A percentile compares a stretch with the other conserved stretches of the same genome.
phyloP scores from a whole-genome alignment of 2,797 vertebrate genomes.

The Eidolon dupreanum region DNA sequence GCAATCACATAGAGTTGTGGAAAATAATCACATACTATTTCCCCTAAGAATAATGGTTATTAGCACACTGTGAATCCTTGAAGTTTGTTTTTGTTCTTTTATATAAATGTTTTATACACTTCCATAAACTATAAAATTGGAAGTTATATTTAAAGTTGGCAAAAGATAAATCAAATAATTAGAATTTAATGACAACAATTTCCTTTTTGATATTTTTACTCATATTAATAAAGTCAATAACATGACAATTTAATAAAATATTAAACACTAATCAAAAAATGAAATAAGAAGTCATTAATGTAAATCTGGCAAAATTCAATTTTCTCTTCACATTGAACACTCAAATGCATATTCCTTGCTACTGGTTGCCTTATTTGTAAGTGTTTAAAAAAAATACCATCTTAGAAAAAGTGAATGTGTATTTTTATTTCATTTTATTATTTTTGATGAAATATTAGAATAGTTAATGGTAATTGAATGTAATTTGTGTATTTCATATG shows the following conservation, averaged over 20 bases:
- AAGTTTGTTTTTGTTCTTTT: conserved; percentile 47
- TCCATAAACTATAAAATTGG: not conserved
- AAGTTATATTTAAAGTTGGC: conserved; percentile 27
- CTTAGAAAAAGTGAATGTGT: not conserved
- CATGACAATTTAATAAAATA: conserved; percentile 47
- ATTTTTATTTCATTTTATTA: not conserved
- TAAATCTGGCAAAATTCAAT: conserved; percentile 24
- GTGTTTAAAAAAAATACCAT: not conserved
- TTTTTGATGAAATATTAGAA: not conserved
- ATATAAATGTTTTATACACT: not conserved
- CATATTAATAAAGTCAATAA: conserved; percentile 46
- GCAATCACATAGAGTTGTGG: not conserved
- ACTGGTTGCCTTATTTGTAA: conserved; percentile 39
- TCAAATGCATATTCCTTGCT: conserved; percentile 38
- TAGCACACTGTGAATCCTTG: not conserved
- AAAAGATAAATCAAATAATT: conserved; percentile 31
- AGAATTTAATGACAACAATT: conserved; percentile 28
- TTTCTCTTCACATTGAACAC: not conserved
- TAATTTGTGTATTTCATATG: not conserved
- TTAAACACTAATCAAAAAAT: conserved; percentile 53
- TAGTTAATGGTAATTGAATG: not conserved
- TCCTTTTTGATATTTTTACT: conserved; percentile 30
- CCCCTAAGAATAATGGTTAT: conserved; percentile 28
- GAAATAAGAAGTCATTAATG: not conserved
- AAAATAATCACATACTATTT: conserved; percentile 47